Evolutionary conservation across 2,888 invertebrate genomes (phyloP), one percentile per base, ranked within the genome.

Genomic region (Terebella lapidaria): DNA sequence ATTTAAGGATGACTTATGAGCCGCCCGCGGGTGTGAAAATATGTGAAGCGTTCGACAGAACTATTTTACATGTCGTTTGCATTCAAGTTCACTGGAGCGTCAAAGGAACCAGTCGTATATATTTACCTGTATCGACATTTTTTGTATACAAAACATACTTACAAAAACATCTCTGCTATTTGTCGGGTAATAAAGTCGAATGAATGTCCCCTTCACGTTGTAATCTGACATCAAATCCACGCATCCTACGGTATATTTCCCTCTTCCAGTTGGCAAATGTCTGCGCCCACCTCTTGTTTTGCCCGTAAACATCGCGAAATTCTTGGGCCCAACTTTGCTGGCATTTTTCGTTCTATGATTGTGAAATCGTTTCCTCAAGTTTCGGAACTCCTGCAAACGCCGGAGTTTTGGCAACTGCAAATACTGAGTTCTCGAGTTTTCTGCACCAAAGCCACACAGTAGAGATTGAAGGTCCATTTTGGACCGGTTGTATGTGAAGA

Each of bases 111-210:
- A n/a, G n/a, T n/a, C n/a, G n/a, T n/a, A n/a, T n/a, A n/a, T n/a
- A n/a, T n/a, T n/a, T n/a, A n/a, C n/a, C n/a, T n/a, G n/a, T n/a
- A n/a, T n/a, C n/a, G n/a, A n/a, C n/a, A n/a, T n/a, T n/a, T n/a
- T n/a, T n/a, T n/a, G n/a, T n/a, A n/a, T n/a, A n/a, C n/a, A n/a
- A n/a, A n/a, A n/a, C n/a, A n/a, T 60, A 73, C 74, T 78, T 77
- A 84, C 84, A 64, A 80, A 71, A 55, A 82, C 75, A 58, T 82
- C 76, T 54, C 80, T 76, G 47, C 77, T 74, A 58, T 81, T 74
- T 2, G 85, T 83, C 2, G 87, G 87, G 72, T 86, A 87, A 73
- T 83, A 86, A 1, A 87, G 65, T 55, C 87, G 75, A 65, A 85
- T 76, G 69, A 86, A 86, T 26, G 83, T 72, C 5, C 86, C 85